phyloP scores from a whole-genome alignment of 64 coral and sea anemone genomes.

The Pocillopora verrucosa region DNA sequence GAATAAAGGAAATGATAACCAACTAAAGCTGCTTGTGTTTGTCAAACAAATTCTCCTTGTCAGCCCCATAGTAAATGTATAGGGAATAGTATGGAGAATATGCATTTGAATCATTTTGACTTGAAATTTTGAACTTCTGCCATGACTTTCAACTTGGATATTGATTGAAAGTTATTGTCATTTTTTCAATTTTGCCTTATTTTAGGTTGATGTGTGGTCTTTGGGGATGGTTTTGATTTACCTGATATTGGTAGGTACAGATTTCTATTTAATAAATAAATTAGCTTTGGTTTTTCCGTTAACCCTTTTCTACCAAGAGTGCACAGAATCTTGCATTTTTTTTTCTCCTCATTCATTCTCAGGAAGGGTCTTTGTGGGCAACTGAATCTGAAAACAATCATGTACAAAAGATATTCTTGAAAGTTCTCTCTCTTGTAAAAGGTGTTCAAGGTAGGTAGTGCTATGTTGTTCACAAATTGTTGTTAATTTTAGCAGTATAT shows the following conservation, averaged over 20 bases:
- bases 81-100: too few species aligned
- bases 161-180: not conserved
- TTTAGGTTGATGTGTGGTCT: slow-evolving; percentile 93
- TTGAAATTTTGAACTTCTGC: too few species aligned
- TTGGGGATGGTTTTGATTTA: slow-evolving; percentile 89
- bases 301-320: too few species aligned
- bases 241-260: slow-evolving; percentile 71
- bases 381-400: slow-evolving; percentile 61
- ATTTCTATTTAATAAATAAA: not conserved
- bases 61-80: too few species aligned
- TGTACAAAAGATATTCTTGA: slow-evolving; percentile 75
- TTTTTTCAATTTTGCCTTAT: not conserved
- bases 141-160: not conserved
- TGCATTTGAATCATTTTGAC: too few species aligned
- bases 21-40: too few species aligned
- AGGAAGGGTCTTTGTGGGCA: slow-evolving; percentile 74
- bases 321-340: not conserved
- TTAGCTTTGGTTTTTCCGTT: too few species aligned
- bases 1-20: too few species aligned
- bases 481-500: too few species aligned
- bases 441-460: slow-evolving; percentile 63
- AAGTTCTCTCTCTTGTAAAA: slow-evolving; percentile 68
- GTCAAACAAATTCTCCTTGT: too few species aligned
- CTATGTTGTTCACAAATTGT: not conserved
- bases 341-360: not conserved